These are phyloP conservation scores for Melanchra persicariae DNA, from an alignment of 2,888 invertebrate genomes.

Conservation along the genomic window DNA sequence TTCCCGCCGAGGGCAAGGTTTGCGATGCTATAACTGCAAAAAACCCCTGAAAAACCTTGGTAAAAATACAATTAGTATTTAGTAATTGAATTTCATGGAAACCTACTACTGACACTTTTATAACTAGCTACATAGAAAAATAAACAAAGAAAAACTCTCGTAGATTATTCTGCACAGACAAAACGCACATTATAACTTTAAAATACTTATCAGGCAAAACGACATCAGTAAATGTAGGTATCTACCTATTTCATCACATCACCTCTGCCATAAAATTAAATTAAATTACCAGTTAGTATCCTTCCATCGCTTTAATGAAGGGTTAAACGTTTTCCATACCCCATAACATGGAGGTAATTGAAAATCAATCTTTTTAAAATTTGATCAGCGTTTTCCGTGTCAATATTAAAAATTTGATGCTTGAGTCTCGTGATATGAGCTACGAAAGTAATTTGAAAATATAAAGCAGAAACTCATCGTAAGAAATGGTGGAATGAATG, in stretches of 20 bases:
- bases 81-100: no score
- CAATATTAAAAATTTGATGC: conserved; percentile 12
- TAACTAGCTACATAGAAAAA: no score
- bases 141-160: no score
- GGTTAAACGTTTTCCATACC: conserved; percentile 12
- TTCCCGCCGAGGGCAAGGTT: no score
- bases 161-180: no score
- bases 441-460: conserved; percentile 10
- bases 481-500: no score
- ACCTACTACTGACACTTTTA: no score
- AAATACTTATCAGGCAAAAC: background rate
- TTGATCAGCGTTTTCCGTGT: conserved; percentile 7
- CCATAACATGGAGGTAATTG: conserved; percentile 9
- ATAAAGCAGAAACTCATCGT: background rate
- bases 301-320: background rate
- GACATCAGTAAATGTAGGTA: background rate
- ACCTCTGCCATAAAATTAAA: background rate
- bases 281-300: conserved; percentile 13
- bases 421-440: background rate
- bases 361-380: conserved; percentile 33
- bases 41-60: no score
- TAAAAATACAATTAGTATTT: no score
- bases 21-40: no score
- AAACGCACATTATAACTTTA: no score
- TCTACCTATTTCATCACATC: background rate